Percentiles rank a stretch among this genome's conserved stretches.
Evolutionary conservation across 92 coral and sea anemone species (phyloP).

Genomic region (Anthopleura xanthogrammica): DNA sequence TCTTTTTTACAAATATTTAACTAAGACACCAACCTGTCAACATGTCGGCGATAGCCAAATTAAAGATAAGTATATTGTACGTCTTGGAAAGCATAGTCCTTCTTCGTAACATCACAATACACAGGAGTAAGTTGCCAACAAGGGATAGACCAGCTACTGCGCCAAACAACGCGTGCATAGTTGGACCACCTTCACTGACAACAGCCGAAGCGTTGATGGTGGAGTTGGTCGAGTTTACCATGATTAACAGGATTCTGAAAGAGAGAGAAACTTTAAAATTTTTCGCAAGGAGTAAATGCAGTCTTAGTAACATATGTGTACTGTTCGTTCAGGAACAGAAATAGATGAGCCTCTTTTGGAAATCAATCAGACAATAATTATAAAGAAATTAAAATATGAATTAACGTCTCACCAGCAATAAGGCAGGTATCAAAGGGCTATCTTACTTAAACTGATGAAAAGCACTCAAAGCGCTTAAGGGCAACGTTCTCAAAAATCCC

Average conservation of each 20-base stretch:
- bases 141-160: slow-evolving; percentile 36
- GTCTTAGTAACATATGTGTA: neutral
- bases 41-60: slow-evolving; percentile 55
- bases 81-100: slow-evolving; percentile 51
- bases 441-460: no score
- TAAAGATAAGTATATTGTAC: slow-evolving; percentile 56
- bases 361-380: no score
- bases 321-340: neutral
- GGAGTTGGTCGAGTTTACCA: neutral
- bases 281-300: neutral
- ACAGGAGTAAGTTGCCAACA: slow-evolving; percentile 29
- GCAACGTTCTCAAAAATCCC: no score
- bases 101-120: slow-evolving; percentile 47
- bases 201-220: neutral
- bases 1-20: neutral
- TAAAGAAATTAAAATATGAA: no score
- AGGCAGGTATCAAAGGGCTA: no score
- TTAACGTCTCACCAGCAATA: no score
- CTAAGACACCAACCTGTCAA: slow-evolving; percentile 35
- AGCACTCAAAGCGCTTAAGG: no score
- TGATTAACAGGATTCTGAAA: neutral
- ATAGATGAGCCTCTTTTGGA: no score
- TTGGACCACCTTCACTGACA: slow-evolving; percentile 10
- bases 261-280: neutral
- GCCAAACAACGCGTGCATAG: slow-evolving; percentile 37